These are phyloP conservation scores for Drosophila bifasciata DNA, from an alignment of 1,140 invertebrate genomes.

Conservation along the genomic window DNA sequence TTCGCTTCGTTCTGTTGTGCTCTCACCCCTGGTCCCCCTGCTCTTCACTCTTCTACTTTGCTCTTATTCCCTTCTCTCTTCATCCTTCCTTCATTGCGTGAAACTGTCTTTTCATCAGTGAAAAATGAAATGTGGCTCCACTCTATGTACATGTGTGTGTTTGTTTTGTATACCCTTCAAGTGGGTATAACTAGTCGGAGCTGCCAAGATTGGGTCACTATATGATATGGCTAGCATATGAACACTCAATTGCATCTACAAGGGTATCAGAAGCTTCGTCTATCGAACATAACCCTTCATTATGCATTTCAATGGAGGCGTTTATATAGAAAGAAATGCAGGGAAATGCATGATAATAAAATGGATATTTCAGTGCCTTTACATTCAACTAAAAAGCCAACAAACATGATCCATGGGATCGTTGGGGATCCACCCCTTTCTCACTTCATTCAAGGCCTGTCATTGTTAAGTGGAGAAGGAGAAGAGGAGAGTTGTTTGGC, in stretches of 20 bases:
- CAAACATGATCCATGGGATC: too few species aligned
- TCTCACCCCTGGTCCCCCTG: too few species aligned
- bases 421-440: too few species aligned
- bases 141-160: constrained; percentile 21
- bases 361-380: background rate
- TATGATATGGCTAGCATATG: too few species aligned
- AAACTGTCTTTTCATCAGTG: constrained; percentile 66
- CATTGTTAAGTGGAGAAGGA: background rate
- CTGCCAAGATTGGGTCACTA: too few species aligned
- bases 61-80: too few species aligned
- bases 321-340: background rate
- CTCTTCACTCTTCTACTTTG: too few species aligned
- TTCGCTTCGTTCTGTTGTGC: constrained; percentile 2
- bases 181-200: background rate
- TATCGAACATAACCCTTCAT: too few species aligned
- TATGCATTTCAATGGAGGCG: constrained; percentile 26
- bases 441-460: too few species aligned
- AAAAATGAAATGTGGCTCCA: constrained; percentile 62
- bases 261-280: constrained; percentile 1
- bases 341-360: constrained; percentile 14
- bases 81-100: constrained; percentile 37
- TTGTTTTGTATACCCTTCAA: constrained; percentile 12
- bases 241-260: background rate
- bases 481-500: constrained; percentile 2
- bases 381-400: background rate